Percentiles rank a stretch among this genome's conserved stretches.
phyloP scores from a whole-genome alignment of 2,797 vertebrate species.

The Iguana delicatissima region DNA sequence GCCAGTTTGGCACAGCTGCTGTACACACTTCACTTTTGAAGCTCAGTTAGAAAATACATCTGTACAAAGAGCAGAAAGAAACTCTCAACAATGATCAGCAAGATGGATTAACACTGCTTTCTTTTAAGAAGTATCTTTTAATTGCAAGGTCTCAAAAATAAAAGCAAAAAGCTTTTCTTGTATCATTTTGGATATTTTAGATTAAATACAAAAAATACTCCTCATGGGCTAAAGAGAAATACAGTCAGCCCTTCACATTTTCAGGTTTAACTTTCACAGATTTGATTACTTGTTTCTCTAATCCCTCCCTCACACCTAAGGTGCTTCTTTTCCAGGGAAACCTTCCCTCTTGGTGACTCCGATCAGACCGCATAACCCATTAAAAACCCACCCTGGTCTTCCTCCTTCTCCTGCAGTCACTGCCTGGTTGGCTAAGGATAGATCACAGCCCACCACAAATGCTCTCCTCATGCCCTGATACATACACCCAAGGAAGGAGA shows the following conservation, averaged over 20 bases:
- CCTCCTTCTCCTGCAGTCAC: no score
- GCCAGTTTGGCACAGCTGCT: not conserved
- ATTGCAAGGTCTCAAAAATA: not conserved
- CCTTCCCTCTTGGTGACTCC: no score
- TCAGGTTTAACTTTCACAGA: no score
- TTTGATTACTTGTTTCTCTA: no score
- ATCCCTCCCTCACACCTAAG: no score
- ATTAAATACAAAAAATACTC: rapidly evolving
- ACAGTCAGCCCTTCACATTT: not conserved
- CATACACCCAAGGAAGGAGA: no score
- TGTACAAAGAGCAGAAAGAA: not conserved
- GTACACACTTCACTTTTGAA: not conserved
- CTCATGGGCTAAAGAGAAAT: slow-evolving; percentile 6
- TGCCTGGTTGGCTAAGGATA: no score
- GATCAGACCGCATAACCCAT: no score
- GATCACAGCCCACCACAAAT: no score
- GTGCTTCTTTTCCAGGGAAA: no score
- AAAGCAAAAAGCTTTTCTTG: not conserved
- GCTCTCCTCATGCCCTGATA: no score
- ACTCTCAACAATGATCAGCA: not conserved
- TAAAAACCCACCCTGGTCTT: no score
- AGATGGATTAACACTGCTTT: not conserved
- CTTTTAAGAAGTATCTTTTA: not conserved
- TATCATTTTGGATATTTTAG: not conserved
- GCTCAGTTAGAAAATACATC: not conserved